These are phyloP conservation scores for Apamea monoglypha DNA, from an alignment of 2,888 invertebrate species.

Conservation along the genomic window DNA sequence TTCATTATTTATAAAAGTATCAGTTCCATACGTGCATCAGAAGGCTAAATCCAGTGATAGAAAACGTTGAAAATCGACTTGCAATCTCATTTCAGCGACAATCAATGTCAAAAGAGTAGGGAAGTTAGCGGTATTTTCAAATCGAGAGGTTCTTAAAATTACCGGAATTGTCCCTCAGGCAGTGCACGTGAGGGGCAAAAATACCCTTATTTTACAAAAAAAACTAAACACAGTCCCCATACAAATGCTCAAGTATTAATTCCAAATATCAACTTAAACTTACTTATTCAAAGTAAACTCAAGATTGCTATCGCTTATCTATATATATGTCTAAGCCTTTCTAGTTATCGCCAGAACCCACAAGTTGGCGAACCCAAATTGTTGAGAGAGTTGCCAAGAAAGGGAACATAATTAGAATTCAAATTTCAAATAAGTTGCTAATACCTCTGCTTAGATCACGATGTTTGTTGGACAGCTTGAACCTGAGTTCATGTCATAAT, in stretches of 20 bases:
- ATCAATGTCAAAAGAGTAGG: too few species aligned
- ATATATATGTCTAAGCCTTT: conserved; percentile 13
- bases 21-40: not conserved
- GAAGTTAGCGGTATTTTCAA: too few species aligned
- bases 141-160: too few species aligned
- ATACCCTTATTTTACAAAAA: not conserved
- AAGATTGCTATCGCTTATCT: conserved; percentile 7
- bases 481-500: not conserved
- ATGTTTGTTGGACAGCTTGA: conserved; percentile 20
- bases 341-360: conserved; percentile 27
- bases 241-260: not conserved
- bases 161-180: too few species aligned
- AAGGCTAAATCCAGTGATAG: too few species aligned
- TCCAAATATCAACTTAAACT: not conserved
- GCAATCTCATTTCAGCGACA: too few species aligned
- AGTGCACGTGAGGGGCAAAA: not conserved
- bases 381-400: conserved; percentile 19
- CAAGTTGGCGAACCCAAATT: conserved; percentile 43
- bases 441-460: conserved; percentile 30
- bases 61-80: too few species aligned
- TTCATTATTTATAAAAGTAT: not conserved
- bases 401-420: conserved; percentile 39
- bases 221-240: too few species aligned
- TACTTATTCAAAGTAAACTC: conserved; percentile 8
- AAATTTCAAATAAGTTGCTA: conserved; percentile 39